Percentiles rank a stretch among this genome's conserved stretches.
These are phyloP conservation scores for Syngnathus acus DNA, from an alignment of 2,797 vertebrate species.

Conservation along the genomic window DNA sequence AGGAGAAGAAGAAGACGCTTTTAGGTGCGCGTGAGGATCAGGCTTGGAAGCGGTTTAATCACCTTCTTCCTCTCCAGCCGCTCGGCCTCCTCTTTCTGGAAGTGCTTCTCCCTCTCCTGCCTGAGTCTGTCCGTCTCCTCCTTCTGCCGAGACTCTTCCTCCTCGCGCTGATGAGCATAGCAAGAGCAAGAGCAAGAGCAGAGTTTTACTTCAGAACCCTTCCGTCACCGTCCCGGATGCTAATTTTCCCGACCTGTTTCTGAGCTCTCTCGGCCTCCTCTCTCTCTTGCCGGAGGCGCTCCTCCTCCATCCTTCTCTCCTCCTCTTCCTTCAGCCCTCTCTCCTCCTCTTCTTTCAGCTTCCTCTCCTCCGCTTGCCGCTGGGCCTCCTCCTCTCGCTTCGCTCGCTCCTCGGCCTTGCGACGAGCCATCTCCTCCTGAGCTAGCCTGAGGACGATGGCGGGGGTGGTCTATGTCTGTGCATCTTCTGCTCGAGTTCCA, in stretches of 20 bases:
- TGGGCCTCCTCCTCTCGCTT: slow-evolving; percentile 81
- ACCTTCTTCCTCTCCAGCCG: slow-evolving; percentile 94
- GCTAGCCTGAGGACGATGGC: slow-evolving; percentile 67
- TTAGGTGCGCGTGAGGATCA: not conserved
- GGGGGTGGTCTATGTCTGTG: too few relatives aligned
- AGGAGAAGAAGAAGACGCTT: slow-evolving; percentile 7
- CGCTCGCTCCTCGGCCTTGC: slow-evolving; percentile 80
- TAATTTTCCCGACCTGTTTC: slow-evolving; percentile 73
- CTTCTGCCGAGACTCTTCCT: slow-evolving; percentile 78
- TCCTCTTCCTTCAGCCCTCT: slow-evolving; percentile 71
- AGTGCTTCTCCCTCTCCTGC: slow-evolving; percentile 87
- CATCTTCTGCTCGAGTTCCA: too few relatives aligned
- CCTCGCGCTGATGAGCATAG: slow-evolving; percentile 74
- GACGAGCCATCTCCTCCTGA: slow-evolving; percentile 81
- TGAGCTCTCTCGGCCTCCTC: slow-evolving; percentile 78
- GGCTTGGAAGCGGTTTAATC: slow-evolving; percentile 3
- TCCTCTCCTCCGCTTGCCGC: slow-evolving; percentile 68
- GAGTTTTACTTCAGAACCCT: not conserved
- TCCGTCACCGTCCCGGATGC: not conserved
- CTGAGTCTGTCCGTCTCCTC: slow-evolving; percentile 79
- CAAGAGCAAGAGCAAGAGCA: too few relatives aligned
- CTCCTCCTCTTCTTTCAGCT: slow-evolving; percentile 59
- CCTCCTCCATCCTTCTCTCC: slow-evolving; percentile 57
- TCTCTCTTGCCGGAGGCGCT: slow-evolving; percentile 72
- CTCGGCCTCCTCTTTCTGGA: slow-evolving; percentile 91